Percentiles rank a stretch among this genome's conserved stretches.
phyloP scores from a whole-genome alignment of 2,888 invertebrate species.

The Copidosoma aretas region DNA sequence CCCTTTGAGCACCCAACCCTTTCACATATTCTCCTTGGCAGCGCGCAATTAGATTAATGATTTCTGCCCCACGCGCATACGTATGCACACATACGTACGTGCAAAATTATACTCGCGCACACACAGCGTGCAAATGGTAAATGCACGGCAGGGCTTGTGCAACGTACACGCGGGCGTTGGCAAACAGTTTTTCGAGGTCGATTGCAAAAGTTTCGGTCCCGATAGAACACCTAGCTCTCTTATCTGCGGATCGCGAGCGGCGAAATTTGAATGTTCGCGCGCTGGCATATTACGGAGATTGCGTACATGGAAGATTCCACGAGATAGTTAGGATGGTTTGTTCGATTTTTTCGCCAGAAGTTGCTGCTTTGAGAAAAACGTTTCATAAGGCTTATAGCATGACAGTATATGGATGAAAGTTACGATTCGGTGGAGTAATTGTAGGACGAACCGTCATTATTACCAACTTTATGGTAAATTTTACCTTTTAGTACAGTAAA shows the following conservation, averaged over 20 bases:
- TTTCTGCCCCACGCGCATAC: neutral
- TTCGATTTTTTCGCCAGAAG: no score
- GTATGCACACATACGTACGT: neutral
- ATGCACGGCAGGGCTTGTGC: conserved; percentile 1
- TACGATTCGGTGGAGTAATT: no score
- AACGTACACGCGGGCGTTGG: conserved; percentile 4
- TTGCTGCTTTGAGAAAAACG: no score
- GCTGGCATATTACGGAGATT: neutral
- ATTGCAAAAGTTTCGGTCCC: conserved; percentile 17
- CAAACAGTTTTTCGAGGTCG: conserved; percentile 27
- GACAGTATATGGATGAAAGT: no score
- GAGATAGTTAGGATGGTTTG: no score
- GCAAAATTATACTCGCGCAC: neutral
- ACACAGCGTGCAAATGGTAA: no score
- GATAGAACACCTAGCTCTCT: conserved; percentile 16
- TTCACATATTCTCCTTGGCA: conserved; percentile 23
- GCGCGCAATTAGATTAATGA: conserved; percentile 35
- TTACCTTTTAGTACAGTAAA: no score
- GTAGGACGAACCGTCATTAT: no score
- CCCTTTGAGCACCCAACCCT: conserved; percentile 22
- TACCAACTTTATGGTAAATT: no score
- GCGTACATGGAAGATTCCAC: no score
- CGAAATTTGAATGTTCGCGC: conserved; percentile 32
- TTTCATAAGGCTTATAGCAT: no score
- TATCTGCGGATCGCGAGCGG: conserved; percentile 7